Evolutionary conservation across 1,140 invertebrate genomes (phyloP), one percentile per base, ranked within the genome.

Genomic region (Gonatopus flavifemur): DNA sequence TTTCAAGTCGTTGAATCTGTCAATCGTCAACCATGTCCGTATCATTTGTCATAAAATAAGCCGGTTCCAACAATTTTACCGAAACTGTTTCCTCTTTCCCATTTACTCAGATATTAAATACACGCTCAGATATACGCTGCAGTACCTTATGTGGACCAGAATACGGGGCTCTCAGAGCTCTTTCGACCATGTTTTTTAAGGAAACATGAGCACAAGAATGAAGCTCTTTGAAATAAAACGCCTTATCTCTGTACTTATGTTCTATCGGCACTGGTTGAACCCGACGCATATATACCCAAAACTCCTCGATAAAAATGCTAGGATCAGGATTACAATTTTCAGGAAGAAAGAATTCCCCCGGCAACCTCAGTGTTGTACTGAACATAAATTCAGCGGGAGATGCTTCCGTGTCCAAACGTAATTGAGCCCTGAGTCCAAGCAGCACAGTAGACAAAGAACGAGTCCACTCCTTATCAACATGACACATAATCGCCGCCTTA

Each of bases 331-430:
- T 10, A 3, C 13, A 7, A 12, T 36, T 31, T 3, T 21, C 25
- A 13, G 28, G 6, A 3, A 37, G 41, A 35, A 76, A 64, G 43
- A 77, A 69, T 52, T 76, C 66, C 1, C 64, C 67, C 9, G 74
- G 72, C 3, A 68, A 24, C 15, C 57, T 35, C 6, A 68, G 24
- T 0, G 54, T 20, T 21, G 18, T 10, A 2, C 64, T 66, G 45
- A 55, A 66, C 5, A 64, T 47, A 22, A 69, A 25, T 22, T 64
- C 35, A 1, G 68, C 64, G 2, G 63, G 19, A 3, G 71, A 50
- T 3, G 31, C 22, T 25, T 62, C 38, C 1, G 57, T 20, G 16
- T 70, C 59, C 25, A 12, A 12, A 7, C 12, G 25, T 30, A 30
- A 12, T 30, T 7, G 7, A 12, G 25, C n/a, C n/a, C n/a, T n/a